Conservation (phyloP, 2,113 vertebrate genomes). For the Hystrix brachyura region DNA sequence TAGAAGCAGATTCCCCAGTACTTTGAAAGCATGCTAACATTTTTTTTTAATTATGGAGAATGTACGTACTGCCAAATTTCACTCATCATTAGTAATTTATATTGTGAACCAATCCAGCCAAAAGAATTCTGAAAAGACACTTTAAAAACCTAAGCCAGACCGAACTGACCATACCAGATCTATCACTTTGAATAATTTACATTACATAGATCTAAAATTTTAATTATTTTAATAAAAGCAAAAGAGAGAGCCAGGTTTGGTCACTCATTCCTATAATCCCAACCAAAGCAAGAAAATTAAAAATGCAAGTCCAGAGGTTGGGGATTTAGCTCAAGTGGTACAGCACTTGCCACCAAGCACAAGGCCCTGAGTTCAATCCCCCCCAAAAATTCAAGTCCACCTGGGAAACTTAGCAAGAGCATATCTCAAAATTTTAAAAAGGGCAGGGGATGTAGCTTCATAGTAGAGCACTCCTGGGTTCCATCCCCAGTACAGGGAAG, state of each 20-base stretch:
- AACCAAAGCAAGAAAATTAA: neutral
- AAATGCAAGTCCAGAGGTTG: neutral
- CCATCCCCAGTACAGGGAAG: neutral
- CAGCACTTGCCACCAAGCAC: too few relatives aligned
- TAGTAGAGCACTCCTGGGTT: neutral
- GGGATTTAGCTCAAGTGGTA: too few relatives aligned
- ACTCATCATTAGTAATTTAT: conserved; percentile 45
- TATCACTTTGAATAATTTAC: neutral
- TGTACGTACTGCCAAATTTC: conserved; percentile 29
- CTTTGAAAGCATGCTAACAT: conserved; percentile 6
- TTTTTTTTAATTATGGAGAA: conserved; percentile 54
- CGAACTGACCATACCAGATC: neutral
- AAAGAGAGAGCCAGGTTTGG: neutral
- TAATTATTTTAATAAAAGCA: conserved; percentile 35
- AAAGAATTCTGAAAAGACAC: conserved; percentile 32
- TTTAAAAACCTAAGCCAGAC: conserved; percentile 19
- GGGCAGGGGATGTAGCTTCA: too few relatives aligned
- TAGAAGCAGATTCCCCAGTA: conserved; percentile 11
- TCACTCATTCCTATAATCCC: neutral
- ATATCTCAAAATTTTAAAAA: too few relatives aligned
- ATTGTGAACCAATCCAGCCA: conserved; percentile 4
- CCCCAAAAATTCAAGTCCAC: too few relatives aligned
- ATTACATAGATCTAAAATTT: conserved; percentile 27
- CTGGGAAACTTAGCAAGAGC: too few relatives aligned
- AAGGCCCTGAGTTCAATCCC: too few relatives aligned